Evolutionary conservation across 2,888 invertebrate species (phyloP).

Genomic region (Euclidia mi): DNA sequence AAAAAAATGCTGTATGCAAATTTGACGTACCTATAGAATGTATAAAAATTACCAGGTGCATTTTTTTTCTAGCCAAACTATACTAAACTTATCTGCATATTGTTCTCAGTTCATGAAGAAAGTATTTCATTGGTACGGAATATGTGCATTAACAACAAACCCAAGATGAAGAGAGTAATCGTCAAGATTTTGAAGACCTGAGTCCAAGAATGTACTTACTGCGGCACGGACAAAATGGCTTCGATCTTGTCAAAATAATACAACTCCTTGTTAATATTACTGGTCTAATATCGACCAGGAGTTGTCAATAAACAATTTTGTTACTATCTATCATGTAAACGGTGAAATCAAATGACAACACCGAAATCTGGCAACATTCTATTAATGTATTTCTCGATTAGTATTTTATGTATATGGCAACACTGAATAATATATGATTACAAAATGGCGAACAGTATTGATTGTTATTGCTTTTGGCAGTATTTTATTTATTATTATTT

Average conservation of each 20-base stretch:
- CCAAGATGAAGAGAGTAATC: no score
- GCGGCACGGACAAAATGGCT: background rate
- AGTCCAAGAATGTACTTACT: constrained; percentile 8
- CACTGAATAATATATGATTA: constrained; percentile 1
- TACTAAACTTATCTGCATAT: constrained; percentile 1
- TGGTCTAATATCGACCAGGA: constrained; percentile 20
- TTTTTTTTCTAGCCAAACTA: no score
- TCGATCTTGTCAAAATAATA: background rate
- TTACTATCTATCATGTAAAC: constrained; percentile 12
- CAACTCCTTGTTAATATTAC: background rate
- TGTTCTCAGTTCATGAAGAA: constrained; percentile 8
- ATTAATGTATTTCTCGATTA: background rate
- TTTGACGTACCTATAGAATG: no score
- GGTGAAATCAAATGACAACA: background rate
- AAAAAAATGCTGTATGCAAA: no score
- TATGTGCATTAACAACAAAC: no score
- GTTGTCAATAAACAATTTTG: constrained; percentile 38
- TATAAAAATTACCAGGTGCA: no score
- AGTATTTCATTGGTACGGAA: background rate
- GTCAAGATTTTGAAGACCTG: background rate
- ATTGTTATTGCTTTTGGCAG: constrained; percentile 61
- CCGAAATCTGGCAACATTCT: background rate
- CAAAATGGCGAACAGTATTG: constrained; percentile 41
- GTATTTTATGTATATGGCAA: constrained; percentile 6
- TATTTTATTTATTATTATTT: constrained; percentile 59